Evolutionary conservation across 2,888 invertebrate genomes (phyloP).

Genomic region (Drosophila cyrtoloma): DNA sequence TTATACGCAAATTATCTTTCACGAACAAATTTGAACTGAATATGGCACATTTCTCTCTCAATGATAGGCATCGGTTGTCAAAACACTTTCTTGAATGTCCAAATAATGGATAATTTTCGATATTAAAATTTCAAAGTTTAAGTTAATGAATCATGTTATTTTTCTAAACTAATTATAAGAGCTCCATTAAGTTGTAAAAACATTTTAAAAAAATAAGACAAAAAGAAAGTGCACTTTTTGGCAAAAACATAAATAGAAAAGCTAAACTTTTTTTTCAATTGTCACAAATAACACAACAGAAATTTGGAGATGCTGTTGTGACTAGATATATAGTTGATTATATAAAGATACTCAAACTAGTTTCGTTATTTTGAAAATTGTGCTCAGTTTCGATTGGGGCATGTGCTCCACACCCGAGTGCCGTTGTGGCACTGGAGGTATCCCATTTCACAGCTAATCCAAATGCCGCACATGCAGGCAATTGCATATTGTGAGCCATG

Average conservation of each 20-base stretch:
- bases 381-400: neutral
- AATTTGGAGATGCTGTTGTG: neutral
- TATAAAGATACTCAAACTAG: neutral
- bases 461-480: conserved; percentile 19
- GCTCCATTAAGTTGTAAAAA: neutral
- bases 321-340: neutral
- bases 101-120: neutral
- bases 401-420: neutral
- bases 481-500: conserved; percentile 36
- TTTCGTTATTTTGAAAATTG: neutral
- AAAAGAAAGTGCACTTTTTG: neutral
- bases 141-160: neutral
- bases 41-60: neutral
- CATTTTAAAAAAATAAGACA: neutral
- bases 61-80: neutral
- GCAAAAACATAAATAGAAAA: neutral
- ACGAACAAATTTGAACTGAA: neutral
- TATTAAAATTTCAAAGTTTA: neutral
- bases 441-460: conserved; percentile 28
- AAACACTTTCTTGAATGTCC: neutral
- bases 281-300: neutral
- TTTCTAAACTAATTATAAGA: neutral
- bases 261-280: accelerated
- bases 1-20: neutral
- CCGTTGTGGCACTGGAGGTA: neutral